Percentiles rank a stretch among this genome's conserved stretches.
Conservation (phyloP, 2,113 vertebrate genomes). For the Catharus fuscescens region DNA sequence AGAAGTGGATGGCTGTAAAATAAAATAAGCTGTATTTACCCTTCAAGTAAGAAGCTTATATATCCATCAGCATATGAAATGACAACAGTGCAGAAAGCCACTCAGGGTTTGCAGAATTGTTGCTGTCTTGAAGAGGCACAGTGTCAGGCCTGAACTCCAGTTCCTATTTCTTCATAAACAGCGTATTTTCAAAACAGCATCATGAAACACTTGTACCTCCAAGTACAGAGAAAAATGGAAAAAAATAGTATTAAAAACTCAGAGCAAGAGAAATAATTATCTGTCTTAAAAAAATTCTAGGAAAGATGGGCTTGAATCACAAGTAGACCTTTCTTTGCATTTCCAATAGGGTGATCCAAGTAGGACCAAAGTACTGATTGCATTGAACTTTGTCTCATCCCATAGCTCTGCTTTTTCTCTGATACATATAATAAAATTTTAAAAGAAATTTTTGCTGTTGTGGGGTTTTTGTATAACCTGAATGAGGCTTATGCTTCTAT, state of each 20-base stretch:
- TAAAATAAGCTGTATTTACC: neutral
- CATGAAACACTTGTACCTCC: neutral
- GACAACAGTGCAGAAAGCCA: neutral
- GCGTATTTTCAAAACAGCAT: neutral
- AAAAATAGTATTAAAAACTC: neutral
- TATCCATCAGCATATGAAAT: neutral
- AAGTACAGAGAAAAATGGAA: neutral
- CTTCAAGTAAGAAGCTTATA: neutral
- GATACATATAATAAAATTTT: neutral
- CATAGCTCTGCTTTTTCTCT: neutral
- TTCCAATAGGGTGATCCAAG: neutral
- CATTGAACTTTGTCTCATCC: rapidly evolving
- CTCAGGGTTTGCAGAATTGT: neutral
- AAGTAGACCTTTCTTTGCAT: neutral
- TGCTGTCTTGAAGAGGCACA: neutral
- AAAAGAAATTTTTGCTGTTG: neutral
- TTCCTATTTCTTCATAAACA: neutral
- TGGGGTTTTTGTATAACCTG: neutral
- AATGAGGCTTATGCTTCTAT: neutral
- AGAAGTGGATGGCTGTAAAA: neutral
- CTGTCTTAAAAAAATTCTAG: neutral
- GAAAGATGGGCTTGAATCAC: neutral
- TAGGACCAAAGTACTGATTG: neutral
- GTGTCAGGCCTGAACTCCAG: neutral
- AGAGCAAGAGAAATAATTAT: neutral